These are phyloP conservation scores for Crotalus viridis DNA, from an alignment of 2,113 vertebrate species.

Conservation along the genomic window DNA sequence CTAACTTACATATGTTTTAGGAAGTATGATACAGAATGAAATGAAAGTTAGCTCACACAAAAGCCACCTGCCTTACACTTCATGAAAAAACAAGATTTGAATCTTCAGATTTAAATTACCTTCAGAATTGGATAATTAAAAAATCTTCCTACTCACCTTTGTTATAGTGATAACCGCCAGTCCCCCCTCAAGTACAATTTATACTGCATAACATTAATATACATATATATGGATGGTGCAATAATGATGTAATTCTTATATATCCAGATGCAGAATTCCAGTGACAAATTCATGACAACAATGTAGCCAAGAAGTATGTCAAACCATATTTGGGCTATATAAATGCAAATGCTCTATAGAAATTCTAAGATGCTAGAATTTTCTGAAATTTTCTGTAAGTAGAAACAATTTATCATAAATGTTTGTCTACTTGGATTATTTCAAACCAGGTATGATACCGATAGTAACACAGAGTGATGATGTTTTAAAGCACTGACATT, in stretches of 20 bases:
- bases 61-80: background rate
- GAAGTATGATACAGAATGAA: background rate
- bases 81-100: background rate
- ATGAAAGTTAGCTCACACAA: background rate
- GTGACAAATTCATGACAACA: background rate
- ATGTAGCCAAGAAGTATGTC: background rate
- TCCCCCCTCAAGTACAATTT: slow-evolving; percentile 18
- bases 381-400: background rate
- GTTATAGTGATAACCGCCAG: slow-evolving; percentile 26
- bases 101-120: background rate
- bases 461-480: background rate
- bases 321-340: background rate
- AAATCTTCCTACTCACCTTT: background rate
- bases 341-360: background rate
- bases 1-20: background rate
- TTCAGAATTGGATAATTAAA: slow-evolving; percentile 2
- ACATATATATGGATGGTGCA: background rate
- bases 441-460: background rate
- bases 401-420: background rate
- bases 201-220: slow-evolving; percentile 23
- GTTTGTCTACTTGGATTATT: background rate
- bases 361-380: background rate
- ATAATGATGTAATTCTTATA: background rate
- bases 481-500: background rate
- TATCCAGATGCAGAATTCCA: background rate